phyloP scores from a whole-genome alignment of 2,888 invertebrate species.

The Disparrhopalites patrizii region DNA sequence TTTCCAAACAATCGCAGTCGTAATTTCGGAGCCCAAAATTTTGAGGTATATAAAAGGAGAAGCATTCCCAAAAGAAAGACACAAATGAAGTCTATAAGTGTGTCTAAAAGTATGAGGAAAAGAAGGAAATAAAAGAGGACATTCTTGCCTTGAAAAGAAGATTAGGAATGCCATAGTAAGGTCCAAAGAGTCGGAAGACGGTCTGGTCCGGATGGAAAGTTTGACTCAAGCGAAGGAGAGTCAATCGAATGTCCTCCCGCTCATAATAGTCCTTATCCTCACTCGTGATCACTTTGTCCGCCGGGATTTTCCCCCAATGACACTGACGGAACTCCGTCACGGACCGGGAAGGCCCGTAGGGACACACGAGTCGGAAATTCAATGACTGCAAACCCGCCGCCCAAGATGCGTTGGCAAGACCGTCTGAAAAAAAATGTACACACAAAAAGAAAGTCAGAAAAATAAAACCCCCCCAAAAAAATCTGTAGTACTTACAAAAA shows the following conservation, averaged over 20 bases:
- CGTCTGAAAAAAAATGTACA: conserved; percentile 31
- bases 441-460: too few species aligned
- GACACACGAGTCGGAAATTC: conserved; percentile 51
- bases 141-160: conserved; percentile 57
- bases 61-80: too few species aligned
- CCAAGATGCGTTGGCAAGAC: conserved; percentile 49
- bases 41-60: not conserved
- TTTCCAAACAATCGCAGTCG: too few species aligned
- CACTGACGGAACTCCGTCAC: conserved; percentile 50
- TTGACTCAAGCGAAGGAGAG: conserved; percentile 60
- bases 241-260: conserved; percentile 62
- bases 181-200: conserved; percentile 64
- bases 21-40: too few species aligned
- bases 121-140: conserved; percentile 16
- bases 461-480: too few species aligned
- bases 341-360: conserved; percentile 46
- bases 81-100: not conserved
- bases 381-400: conserved; percentile 49
- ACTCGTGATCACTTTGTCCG: conserved; percentile 50
- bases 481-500: too few species aligned
- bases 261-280: conserved; percentile 48
- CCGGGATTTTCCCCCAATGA: conserved; percentile 50
- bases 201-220: conserved; percentile 59
- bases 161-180: conserved; percentile 56
- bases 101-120: not conserved